Base-by-base conservation (phyloP, 2,113 vertebrate species). In the Vombatus ursinus region DNA sequence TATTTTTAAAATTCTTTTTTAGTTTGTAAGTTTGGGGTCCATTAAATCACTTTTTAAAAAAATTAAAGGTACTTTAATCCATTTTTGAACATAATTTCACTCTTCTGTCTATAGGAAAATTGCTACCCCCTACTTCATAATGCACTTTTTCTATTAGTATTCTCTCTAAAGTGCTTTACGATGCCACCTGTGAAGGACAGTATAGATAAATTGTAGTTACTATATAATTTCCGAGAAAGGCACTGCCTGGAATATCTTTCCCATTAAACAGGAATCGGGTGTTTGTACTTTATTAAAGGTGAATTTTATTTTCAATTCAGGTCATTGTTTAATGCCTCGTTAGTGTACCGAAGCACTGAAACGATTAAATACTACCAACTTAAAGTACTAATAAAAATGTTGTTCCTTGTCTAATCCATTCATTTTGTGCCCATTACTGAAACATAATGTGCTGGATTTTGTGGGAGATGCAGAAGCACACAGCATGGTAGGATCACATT, bases 171-270 rank as follows among this genome's bases (percentile, higher is more conserved):
- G 22, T 97, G 96, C 68, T 94, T 93, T 94, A 92, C 91, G 68
- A 84, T 84, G 8, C 31, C 37, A 96, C 44, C 95, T 50, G 95
- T 44, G 89, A 97, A 95, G 24, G 37, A 95, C 16, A 0, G 94
- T 93, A 93, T 54, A 97, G 97, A 96, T 92, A 97, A 96, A 94
- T 91, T 94, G 95, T 14, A 94, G 26, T 96, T 96, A 96, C 0
- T 96, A 50, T 37, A 93, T 52, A 96, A 96, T 61, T 93, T 96
- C 57, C 92, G 0, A 96, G n/a, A 92, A 26, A 31, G 91, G n/a
- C 25, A 61, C 8, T 91, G 28, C 49, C 28, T 95, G n/a, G 37
- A 52, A 84, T 84, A 44, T 84, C 68, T 84, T 84, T 44, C n/a
- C n/a, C 68, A 84, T 49, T 25, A 93, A 96, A 97, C 26, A 8